Evolutionary conservation across 2,797 vertebrate genomes (phyloP).

Genomic region (Siniperca scherzeri): DNA sequence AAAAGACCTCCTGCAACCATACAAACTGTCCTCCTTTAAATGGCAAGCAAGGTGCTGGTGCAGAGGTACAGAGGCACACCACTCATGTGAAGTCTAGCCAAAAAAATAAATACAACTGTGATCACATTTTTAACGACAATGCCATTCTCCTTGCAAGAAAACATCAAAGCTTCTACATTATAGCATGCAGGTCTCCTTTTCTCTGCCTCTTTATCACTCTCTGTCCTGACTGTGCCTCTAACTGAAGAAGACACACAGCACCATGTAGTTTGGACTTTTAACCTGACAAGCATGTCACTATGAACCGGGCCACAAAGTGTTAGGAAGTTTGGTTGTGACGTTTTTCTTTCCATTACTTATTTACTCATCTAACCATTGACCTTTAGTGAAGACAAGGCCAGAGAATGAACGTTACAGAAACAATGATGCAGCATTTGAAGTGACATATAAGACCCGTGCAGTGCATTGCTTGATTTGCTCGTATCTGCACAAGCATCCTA

Average conservation of each 20-base stretch:
- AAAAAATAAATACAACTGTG: neutral
- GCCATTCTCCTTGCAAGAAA: constrained; percentile 10
- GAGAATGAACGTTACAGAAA: neutral
- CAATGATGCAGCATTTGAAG: neutral
- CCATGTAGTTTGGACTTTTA: neutral
- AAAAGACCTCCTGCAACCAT: constrained; percentile 3
- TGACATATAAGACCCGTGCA: no score
- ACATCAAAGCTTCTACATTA: constrained; percentile 44
- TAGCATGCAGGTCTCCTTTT: neutral
- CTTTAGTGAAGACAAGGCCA: no score
- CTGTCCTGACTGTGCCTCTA: neutral
- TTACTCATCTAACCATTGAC: neutral
- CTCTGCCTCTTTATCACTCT: constrained; percentile 13
- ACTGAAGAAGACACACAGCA: constrained; percentile 1
- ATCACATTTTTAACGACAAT: constrained; percentile 26
- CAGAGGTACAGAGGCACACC: neutral
- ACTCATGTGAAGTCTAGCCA: neutral
- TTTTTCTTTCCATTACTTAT: neutral
- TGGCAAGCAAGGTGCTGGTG: constrained; percentile 18
- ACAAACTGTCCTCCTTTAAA: constrained; percentile 25
- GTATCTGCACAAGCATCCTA: neutral
- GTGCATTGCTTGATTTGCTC: neutral
- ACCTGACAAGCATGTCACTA: neutral
- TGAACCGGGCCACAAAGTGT: neutral
- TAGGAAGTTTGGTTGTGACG: neutral